phyloP scores from a whole-genome alignment of 2,113 vertebrate genomes.

The Indicator maculatus region DNA sequence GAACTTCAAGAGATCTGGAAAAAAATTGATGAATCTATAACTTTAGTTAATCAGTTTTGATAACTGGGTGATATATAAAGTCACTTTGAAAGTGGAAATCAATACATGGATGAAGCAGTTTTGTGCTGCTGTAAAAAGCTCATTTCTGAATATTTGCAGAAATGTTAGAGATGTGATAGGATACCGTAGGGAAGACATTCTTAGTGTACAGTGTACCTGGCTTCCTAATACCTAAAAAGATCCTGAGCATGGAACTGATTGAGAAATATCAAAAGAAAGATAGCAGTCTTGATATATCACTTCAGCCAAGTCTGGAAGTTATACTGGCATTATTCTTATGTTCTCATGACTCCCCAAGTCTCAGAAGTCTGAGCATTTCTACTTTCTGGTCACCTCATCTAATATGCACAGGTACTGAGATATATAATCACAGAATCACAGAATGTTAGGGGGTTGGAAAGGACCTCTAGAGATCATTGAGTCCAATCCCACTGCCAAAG shows the following conservation, averaged over 20 bases:
- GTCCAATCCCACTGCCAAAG: no score
- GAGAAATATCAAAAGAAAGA: background rate
- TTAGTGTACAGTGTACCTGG: background rate
- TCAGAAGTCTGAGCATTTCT: background rate
- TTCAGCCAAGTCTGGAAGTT: background rate
- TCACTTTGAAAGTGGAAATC: background rate
- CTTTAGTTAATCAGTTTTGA: background rate
- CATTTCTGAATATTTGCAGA: background rate
- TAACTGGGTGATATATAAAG: background rate
- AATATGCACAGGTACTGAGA: background rate
- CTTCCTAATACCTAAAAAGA: rapidly evolving
- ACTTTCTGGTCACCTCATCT: background rate
- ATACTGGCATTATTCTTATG: background rate
- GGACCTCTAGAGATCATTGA: no score
- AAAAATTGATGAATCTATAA: background rate
- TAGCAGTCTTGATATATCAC: background rate
- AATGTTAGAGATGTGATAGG: background rate
- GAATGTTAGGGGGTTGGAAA: no score
- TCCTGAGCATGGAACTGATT: background rate
- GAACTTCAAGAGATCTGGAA: background rate
- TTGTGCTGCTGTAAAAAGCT: background rate
- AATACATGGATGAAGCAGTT: background rate
- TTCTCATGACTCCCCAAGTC: background rate
- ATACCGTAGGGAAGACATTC: background rate
- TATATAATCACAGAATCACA: background rate